Base-by-base conservation (phyloP, 92 coral and sea anemone genomes). In the Actinostola sp. region DNA sequence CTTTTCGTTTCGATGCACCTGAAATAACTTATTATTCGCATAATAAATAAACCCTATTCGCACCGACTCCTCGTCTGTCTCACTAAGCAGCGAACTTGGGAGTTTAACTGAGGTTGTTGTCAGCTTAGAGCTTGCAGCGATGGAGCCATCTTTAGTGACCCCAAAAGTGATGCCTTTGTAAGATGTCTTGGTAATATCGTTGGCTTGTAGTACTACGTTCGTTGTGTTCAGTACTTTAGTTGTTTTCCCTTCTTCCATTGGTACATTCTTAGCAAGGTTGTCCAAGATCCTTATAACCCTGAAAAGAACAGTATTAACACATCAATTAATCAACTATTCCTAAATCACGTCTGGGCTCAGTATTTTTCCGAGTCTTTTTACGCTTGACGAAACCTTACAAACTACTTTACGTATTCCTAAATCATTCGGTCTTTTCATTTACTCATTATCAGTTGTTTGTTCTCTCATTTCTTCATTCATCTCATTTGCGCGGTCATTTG, bases 11-110 rank as follows among this genome's bases (percentile, higher is more conserved):
- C n/a, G n/a, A n/a, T n/a, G 36, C 43, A 73, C 41, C 60, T 92
- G 92, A 63, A 95, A 91, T 46, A 95, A 72, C 75, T 87, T 82
- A 55, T 83, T 85, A 42, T 85, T 84, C 57, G 81, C 96, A 58
- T 76, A 83, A 64, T 85, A 74, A 42, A 83, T 87, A 68, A 95
- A 91, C 28, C 78, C 86, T 25, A 95, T 58, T 38, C 92, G 89
- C 14, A 23, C 23, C 12, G 51, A 32, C 32, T 21, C 12, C 52
- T 23, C 15, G 0, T 7, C 27, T 0, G 30, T 42, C 8, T 25
- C 39, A 20, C 36, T 7, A 20, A 75, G 69, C 8, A 75, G 11
- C 17, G 56, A 24, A 17, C 17, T 63, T 42, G 81, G 72, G 13
- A 75, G 73, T 9, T 73, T 66, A 70, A 77, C 89, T 11, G 61